Evolutionary conservation across 2,113 vertebrate genomes (phyloP).

Genomic region (Pollachius pollachius): DNA sequence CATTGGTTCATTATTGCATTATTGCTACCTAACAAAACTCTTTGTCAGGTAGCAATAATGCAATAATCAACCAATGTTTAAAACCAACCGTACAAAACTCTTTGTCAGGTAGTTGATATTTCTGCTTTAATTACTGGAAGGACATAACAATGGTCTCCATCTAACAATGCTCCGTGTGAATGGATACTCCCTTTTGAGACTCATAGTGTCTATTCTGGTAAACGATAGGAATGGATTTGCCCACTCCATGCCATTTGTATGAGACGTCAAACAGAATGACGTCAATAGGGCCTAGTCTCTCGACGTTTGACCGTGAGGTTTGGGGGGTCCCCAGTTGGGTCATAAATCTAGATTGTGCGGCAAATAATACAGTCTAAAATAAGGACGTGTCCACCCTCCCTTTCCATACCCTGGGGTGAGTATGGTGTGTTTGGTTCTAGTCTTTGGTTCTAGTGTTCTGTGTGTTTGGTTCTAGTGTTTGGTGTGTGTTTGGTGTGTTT

Average conservation of each 20-base stretch:
- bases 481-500: too few species aligned
- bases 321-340: background rate
- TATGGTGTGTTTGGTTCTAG: too few species aligned
- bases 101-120: slow-evolving; percentile 2
- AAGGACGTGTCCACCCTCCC: slow-evolving; percentile 3
- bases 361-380: slow-evolving; percentile 5
- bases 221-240: slow-evolving; percentile 4
- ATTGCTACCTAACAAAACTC: background rate
- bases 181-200: background rate
- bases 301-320: background rate
- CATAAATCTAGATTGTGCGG: slow-evolving; percentile 2
- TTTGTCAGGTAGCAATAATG: background rate
- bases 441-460: too few species aligned
- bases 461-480: too few species aligned
- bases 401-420: background rate
- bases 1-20: background rate
- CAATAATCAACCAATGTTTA: background rate
- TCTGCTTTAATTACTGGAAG: slow-evolving; percentile 3
- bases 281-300: background rate
- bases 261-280: background rate
- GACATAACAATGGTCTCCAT: slow-evolving; percentile 2
- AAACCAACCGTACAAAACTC: background rate
- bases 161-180: background rate
- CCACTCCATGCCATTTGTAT: slow-evolving; percentile 11
- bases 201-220: background rate